Evolutionary conservation across 1,140 invertebrate species (phyloP).

Genomic region (Thaumatotibia leucotreta): DNA sequence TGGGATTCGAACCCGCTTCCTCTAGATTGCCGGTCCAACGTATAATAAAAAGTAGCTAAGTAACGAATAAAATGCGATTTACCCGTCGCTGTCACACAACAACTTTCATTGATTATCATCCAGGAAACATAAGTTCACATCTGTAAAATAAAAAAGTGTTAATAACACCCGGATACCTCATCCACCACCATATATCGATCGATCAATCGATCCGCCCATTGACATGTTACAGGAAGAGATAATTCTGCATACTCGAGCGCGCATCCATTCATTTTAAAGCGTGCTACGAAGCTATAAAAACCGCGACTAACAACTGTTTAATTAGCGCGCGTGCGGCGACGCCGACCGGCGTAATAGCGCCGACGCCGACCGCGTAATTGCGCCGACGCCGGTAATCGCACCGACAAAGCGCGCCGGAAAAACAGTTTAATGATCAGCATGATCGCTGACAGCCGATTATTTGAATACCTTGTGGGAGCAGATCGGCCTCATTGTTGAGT

Average conservation of each 20-base stretch:
- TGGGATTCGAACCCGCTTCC: too few relatives aligned
- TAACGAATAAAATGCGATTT: too few relatives aligned
- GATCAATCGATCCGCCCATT: background rate
- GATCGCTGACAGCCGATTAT: background rate
- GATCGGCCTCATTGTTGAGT: background rate
- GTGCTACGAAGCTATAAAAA: background rate
- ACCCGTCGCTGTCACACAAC: too few relatives aligned
- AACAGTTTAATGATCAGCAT: background rate
- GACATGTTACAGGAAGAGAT: background rate
- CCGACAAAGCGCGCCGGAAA: constrained; percentile 5
- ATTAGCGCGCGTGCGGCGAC: background rate
- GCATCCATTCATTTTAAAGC: background rate
- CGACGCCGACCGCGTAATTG: background rate
- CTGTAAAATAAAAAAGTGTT: background rate
- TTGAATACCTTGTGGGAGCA: background rate
- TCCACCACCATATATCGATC: background rate
- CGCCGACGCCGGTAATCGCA: background rate
- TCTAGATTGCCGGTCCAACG: too few relatives aligned
- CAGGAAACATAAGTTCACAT: too few relatives aligned
- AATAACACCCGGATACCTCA: background rate
- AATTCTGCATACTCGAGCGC: background rate
- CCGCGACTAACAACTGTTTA: background rate
- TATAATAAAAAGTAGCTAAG: too few relatives aligned
- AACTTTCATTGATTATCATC: too few relatives aligned
- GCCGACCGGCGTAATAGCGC: background rate